Base-by-base conservation (phyloP, 2,113 vertebrate species). In the Bufo bufo region DNA sequence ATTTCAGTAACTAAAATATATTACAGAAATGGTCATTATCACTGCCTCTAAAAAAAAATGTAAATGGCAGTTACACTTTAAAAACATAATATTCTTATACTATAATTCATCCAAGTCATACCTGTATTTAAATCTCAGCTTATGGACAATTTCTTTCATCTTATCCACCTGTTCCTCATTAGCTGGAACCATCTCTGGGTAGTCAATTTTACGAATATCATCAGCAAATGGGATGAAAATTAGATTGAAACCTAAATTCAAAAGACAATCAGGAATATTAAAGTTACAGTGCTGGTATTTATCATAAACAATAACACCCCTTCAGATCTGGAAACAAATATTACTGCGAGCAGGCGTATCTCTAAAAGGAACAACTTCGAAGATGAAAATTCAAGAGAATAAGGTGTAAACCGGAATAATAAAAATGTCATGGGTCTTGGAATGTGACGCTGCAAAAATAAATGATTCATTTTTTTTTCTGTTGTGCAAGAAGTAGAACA, bases 51-150 rank as follows among this genome's bases (percentile, higher is more conserved):
- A 33, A 33, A 33, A 33, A 33, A 33, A 33, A 33, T 33, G 33
- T 33, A 33, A 33, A 33, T 33, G 33, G 33, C 33, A 33, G 33
- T 33, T 33, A 33, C 33, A 33, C 33, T 33, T 33, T 33, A 33
- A 33, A 33, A 59, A 16, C 2, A 59, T 16, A 13, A 11, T 59
- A 17, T 43, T 6, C n/a, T 13, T 69, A 3, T 13, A 69, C 3
- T 11, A 69, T 17, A 69, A 2, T 33, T 33, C 69, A 47, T 45
- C 45, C 71, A 6, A 0, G 0, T 43, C 2, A 54, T 78, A 97
- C 98, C 95, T 97, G 94, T 99, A 99, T 63, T 94, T 97, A 93
- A 99, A 99, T 17, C 95, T 93, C 12, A 99, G 96, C 90, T 97
- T 99, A 65, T 96, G 92, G 88, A 97, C 91, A 0, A 99, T 97